Percentiles rank a stretch among this genome's conserved stretches.
Evolutionary conservation across 2,113 vertebrate genomes (phyloP).

Genomic region (Pygoscelis antarcticus): DNA sequence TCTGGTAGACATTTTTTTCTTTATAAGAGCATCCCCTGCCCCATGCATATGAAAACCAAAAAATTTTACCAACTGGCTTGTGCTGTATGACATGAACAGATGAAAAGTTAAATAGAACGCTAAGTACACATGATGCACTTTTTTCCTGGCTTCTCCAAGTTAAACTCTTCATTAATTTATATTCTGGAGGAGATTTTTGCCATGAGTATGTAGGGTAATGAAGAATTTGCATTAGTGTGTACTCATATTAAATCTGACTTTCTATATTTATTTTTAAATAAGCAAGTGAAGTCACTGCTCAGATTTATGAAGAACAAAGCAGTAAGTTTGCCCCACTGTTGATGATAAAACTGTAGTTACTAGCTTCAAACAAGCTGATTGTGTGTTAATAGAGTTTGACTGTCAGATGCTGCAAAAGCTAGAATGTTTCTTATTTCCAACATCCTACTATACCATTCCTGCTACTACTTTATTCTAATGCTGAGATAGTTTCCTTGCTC

Average conservation of each 20-base stretch:
- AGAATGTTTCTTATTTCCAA: neutral
- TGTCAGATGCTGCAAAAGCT: neutral
- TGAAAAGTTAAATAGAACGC: neutral
- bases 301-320: neutral
- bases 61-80: neutral
- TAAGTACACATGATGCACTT: neutral
- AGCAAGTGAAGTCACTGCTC: neutral
- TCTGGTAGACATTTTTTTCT: neutral
- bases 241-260: neutral
- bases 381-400: neutral
- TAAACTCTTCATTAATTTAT: neutral
- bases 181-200: neutral
- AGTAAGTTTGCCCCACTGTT: neutral
- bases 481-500: neutral
- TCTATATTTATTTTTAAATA: neutral
- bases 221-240: neutral
- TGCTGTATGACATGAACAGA: neutral
- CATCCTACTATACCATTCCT: neutral
- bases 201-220: neutral
- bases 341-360: neutral
- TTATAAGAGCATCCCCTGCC: neutral
- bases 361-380: neutral
- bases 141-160: neutral
- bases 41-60: neutral
- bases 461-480: neutral